Evolutionary conservation across 92 coral and sea anemone genomes (phyloP), one percentile per base, ranked within the genome.

Genomic region (Palythoa grandis): DNA sequence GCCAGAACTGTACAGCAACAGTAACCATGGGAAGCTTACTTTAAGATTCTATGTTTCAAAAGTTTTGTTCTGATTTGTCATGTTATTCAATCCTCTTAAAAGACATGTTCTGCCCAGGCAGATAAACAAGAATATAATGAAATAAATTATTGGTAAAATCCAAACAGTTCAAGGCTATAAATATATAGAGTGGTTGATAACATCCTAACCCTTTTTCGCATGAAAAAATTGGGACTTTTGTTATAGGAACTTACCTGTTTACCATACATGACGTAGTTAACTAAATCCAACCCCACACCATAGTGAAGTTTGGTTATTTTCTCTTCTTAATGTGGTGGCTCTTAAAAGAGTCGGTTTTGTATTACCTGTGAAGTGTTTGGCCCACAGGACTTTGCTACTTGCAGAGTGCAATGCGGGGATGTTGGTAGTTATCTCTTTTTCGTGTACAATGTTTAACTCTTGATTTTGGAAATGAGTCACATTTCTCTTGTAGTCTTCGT

Each of bases 1-100:
- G 89, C 77, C 89, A 52, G 75, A 67, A 40, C 70, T 86, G 37
- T 77, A 76, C 76, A 66, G 76, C 17, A 25, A 9, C 67, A 60
- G 50, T 12, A 22, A 22, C 66, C 75, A 75, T 9, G 85, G 84
- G 11, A 86, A 86, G 52, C 63, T 86, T 5, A 77, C 77, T 24
- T 67, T 61, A 17, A 67, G 78, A 77, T 65, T 75, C 40, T 86
- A 61, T 77, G 52, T 86, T 39, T 48, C 65, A 9, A 86, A 86
- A 77, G 85, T 86, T 20, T 43, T 85, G 39, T 53, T 63, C 67
- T 82, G 63, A 57, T 57, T 57, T 57, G 19, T 57, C 17, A 57
- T 57, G 19, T 11, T 13, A 1, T 57, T 57, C 63, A 9, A 57
- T 57, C 63, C 63, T 57, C 17, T 9, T 12, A 54, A 54, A 54